Base-by-base conservation (phyloP, 2,888 invertebrate genomes). In the Mythimna lalbum region DNA sequence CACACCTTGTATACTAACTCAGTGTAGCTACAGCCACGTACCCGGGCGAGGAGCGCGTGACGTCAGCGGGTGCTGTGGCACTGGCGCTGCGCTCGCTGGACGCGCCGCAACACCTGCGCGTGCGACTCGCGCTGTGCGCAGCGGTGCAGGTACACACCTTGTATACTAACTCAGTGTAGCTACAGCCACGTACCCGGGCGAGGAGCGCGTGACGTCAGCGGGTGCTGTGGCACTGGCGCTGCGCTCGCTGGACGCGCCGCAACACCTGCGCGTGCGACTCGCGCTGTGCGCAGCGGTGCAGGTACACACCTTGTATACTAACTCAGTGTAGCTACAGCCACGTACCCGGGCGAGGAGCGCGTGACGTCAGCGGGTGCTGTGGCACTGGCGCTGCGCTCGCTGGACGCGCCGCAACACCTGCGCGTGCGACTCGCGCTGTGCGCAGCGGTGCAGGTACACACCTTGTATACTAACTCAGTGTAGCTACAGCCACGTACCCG, bases 31-130 rank as follows among this genome's bases (percentile, higher is more conserved):
- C 33, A 33, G 33, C 33, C 33, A 94, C 97, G 63, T 98, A 97
- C 92, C 98, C 98, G 49, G 12, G 90, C 91, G 78, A 91, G 94
- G 91, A 97, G 84, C 97, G 97, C 63, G 92, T 98, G 67, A 97
- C 97, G n/a, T 94, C 97, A 62, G 94, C 97, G 82, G 97, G 97
- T 88, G 92, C 98, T 69, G 93, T 97, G 67, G 97, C 97, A 83
- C 98, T 98, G 86, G 96, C 98, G 63, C 91, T 98, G 80, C 97
- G 97, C 14, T 97, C 98, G 91, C 93, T 98, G 72, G 96, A 97
- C 61, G 90, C 96, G 73, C 93, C 94, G 53, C 88, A 92, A 39
- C 96, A 94, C 83, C 84, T 97, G 78, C 94, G 96, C 60, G 95
- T 96, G 60, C 94, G 97, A 63, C 95, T 97, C 83, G 94, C 95